Conservation (phyloP, 2,888 invertebrate genomes). For the Miltochrista miniata region DNA sequence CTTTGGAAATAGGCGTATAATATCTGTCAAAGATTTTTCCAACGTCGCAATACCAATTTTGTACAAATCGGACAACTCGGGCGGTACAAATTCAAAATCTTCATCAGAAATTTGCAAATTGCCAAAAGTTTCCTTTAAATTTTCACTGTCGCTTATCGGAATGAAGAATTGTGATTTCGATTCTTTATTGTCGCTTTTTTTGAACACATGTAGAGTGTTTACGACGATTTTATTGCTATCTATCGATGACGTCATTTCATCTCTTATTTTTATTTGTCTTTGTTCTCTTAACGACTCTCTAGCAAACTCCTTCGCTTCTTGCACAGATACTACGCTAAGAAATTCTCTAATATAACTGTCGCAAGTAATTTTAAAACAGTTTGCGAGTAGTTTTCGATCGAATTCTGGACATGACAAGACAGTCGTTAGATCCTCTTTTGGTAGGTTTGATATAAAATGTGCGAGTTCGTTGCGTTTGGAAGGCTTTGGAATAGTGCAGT, state of each 20-base stretch:
- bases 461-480: slow-evolving; percentile 66
- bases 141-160: slow-evolving; percentile 64
- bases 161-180: slow-evolving; percentile 80
- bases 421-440: slow-evolving; percentile 66
- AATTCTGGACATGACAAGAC: slow-evolving; percentile 77
- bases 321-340: slow-evolving; percentile 53
- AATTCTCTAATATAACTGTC: slow-evolving; percentile 74
- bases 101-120: slow-evolving; percentile 70
- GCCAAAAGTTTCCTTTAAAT: slow-evolving; percentile 63
- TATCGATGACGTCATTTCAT: slow-evolving; percentile 66
- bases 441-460: slow-evolving; percentile 56
- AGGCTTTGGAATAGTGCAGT: slow-evolving; percentile 51
- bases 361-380: slow-evolving; percentile 78
- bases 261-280: slow-evolving; percentile 53
- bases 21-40: slow-evolving; percentile 67
- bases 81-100: slow-evolving; percentile 60
- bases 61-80: slow-evolving; percentile 68
- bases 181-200: slow-evolving; percentile 70
- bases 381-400: slow-evolving; percentile 75
- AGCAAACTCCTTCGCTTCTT: slow-evolving; percentile 67
- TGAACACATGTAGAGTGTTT: slow-evolving; percentile 72
- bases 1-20: slow-evolving; percentile 73
- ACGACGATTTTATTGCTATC: slow-evolving; percentile 74
- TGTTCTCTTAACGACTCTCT: slow-evolving; percentile 58
- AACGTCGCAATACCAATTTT: slow-evolving; percentile 53